Evolutionary conservation across 2,797 vertebrate genomes (phyloP).

Genomic region (Triplophysa yarkandensis): DNA sequence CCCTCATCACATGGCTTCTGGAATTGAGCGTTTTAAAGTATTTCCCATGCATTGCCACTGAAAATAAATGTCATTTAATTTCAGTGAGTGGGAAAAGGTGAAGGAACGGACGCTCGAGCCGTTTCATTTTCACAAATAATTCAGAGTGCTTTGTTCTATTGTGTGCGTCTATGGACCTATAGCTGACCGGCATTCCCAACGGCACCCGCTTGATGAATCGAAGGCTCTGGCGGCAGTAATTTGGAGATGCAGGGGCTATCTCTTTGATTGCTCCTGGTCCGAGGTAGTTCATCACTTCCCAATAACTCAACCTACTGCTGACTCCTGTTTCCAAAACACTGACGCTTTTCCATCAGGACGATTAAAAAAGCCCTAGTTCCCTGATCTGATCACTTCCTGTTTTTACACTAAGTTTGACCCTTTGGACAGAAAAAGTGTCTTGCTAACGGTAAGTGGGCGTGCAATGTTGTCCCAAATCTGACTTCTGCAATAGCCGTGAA

Average conservation of each 20-base stretch:
- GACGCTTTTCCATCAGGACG: conserved; percentile 74
- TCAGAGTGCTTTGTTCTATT: conserved; percentile 70
- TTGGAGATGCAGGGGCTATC: conserved; percentile 79
- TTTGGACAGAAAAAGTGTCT: conserved; percentile 57
- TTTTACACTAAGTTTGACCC: conserved; percentile 63
- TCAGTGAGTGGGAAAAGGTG: conserved; percentile 63
- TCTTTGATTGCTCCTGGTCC: conserved; percentile 78
- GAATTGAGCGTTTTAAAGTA: conserved; percentile 57
- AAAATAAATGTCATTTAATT: conserved; percentile 72
- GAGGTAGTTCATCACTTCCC: conserved; percentile 76
- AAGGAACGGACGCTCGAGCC: conserved; percentile 51
- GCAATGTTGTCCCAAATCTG: background rate
- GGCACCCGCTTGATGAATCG: conserved; percentile 72
- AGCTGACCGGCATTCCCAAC: conserved; percentile 40
- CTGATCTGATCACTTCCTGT: conserved; percentile 75
- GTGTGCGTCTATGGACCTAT: conserved; percentile 11
- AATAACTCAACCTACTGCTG: conserved; percentile 72
- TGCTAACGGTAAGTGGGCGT: background rate
- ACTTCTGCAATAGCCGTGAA: background rate
- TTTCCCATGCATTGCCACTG: conserved; percentile 59
- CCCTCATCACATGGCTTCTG: conserved; percentile 29
- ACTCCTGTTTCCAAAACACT: conserved; percentile 68
- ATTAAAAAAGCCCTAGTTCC: conserved; percentile 71
- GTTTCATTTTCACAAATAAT: conserved; percentile 78
- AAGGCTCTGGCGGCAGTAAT: conserved; percentile 65